These are phyloP conservation scores for Macrotrachela quadricornifera DNA, from an alignment of 1,140 invertebrate species.

Conservation along the genomic window DNA sequence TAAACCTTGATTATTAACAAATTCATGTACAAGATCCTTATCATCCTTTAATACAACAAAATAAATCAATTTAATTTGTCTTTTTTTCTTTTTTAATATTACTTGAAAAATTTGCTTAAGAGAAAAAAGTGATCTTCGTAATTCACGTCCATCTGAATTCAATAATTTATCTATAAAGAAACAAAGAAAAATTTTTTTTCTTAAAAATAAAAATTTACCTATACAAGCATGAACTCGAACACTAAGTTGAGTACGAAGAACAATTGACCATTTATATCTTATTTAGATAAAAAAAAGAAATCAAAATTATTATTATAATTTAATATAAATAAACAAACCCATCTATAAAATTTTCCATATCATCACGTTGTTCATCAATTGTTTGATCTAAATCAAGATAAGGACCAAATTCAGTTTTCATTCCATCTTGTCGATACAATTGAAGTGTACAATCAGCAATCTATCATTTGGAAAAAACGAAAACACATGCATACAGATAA, in stretches of 20 bases:
- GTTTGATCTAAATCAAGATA: constrained; percentile 84
- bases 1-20: constrained; percentile 82
- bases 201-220: constrained; percentile 44
- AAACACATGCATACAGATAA: too few relatives aligned
- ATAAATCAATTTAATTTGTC: background rate
- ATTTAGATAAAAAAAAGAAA: background rate
- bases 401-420: constrained; percentile 50
- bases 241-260: constrained; percentile 79
- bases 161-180: constrained; percentile 65
- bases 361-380: constrained; percentile 76
- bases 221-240: constrained; percentile 91
- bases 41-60: constrained; percentile 33
- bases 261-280: constrained; percentile 42
- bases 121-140: constrained; percentile 77
- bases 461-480: constrained; percentile 32
- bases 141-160: constrained; percentile 70
- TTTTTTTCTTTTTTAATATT: too few relatives aligned
- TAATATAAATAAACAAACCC: constrained; percentile 51
- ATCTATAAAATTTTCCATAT: constrained; percentile 73
- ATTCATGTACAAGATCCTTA: constrained; percentile 96
- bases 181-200: too few relatives aligned
- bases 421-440: constrained; percentile 57
- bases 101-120: constrained; percentile 92
- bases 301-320: background rate
- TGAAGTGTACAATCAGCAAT: constrained; percentile 83